phyloP scores from a whole-genome alignment of 2,113 vertebrate genomes.

The Cygnus atratus region DNA sequence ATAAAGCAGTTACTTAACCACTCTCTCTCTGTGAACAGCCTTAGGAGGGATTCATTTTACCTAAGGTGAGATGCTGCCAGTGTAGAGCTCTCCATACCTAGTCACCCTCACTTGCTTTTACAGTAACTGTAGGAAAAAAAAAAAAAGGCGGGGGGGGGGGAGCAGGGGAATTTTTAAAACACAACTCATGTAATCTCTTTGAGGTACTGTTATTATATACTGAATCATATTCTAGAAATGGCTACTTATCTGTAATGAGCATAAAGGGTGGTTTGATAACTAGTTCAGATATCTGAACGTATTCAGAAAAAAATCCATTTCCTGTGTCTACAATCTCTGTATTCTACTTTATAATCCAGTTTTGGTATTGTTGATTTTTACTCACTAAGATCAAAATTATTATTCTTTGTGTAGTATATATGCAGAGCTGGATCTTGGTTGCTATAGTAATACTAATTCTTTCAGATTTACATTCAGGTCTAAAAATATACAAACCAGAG shows the following conservation, averaged over 20 bases:
- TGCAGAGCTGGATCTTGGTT: background rate
- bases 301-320: background rate
- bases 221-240: background rate
- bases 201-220: background rate
- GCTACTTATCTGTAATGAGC: background rate
- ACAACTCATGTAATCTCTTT: background rate
- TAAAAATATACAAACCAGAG: background rate
- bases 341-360: background rate
- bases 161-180: background rate
- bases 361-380: background rate
- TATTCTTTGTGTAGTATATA: background rate
- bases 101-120: background rate
- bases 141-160: no score
- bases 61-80: background rate
- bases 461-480: background rate
- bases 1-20: background rate
- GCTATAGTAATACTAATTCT: slow-evolving; percentile 38
- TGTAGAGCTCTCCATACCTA: background rate
- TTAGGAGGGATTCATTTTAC: background rate
- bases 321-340: background rate
- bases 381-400: background rate
- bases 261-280: background rate
- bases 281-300: background rate
- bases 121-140: background rate
- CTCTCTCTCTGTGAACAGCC: background rate